Evolutionary conservation across 2,113 vertebrate genomes (phyloP), one percentile per base, ranked within the genome.

Genomic region (Catharus minimus): DNA sequence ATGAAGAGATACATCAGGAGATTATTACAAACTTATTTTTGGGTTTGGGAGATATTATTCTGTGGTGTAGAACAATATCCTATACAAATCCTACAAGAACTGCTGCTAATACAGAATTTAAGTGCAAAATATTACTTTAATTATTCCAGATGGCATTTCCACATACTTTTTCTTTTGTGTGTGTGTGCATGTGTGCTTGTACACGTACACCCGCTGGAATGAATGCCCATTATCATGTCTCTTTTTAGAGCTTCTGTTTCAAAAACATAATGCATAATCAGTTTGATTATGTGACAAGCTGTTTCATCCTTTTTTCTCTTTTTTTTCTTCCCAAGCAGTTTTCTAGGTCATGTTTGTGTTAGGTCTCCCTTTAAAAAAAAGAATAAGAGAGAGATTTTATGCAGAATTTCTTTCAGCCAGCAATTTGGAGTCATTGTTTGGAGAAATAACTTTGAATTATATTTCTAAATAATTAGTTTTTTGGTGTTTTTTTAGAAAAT

Each of bases 201-300:
- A 60, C 79, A 85, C 16, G 30, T 58, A 69, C 2, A 0, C 43
- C 43, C 67, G 73, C 79, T 89, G 79, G 64, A 94, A 91, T 62
- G 47, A 68, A 86, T 49, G 73, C 41, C 64, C 84, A 88, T 90
- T 90, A 94, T 88, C 39, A 69, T 38, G 57, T n/a, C 68, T 92
- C 76, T 53, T 85, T 88, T 80, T 81, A 89, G 79, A 91, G 36
- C 57, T 91, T 90, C 65, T 88, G 52, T 72, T 93, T 93, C 88
- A 91, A 94, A 95, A 95, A 56, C 72, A 90, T 86, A 94, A 95
- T 74, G 66, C 75, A 91, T 91, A 93, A 95, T 95, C 90, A 95
- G 69, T 93, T 86, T 84, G 88, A 93, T 95, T 95, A 92, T 84
- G 61, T 92, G 88, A 72, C 92, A 95, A 90, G 88, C 80, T 82